A percentile compares a stretch with the other conserved stretches of the same genome.
phyloP scores from a whole-genome alignment of 2,113 vertebrate species.

The Thermophis baileyi region DNA sequence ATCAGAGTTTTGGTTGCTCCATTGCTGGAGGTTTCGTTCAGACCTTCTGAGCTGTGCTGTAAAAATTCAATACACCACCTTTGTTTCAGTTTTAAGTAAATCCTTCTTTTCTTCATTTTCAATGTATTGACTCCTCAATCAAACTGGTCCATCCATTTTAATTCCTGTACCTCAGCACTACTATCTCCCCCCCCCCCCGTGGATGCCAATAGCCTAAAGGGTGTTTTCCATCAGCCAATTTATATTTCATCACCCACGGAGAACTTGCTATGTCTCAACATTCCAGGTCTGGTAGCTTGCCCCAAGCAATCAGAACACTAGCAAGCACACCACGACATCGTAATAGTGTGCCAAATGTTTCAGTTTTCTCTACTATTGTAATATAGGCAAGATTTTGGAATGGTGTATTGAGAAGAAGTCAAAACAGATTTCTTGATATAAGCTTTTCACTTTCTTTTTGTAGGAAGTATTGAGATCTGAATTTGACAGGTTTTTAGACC shows the following conservation, averaged over 20 bases:
- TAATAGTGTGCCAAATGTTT: neutral
- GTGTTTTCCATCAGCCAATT: neutral
- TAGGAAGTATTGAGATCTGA: neutral
- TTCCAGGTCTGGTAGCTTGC: neutral
- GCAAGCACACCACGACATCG: neutral
- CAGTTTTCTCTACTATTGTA: neutral
- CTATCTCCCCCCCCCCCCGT: neutral
- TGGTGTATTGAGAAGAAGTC: neutral
- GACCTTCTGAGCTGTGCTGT: neutral
- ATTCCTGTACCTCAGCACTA: neutral
- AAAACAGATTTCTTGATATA: neutral
- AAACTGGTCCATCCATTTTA: neutral
- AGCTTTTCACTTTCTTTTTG: neutral
- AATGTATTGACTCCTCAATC: neutral
- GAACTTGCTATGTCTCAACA: neutral
- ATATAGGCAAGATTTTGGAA: neutral
- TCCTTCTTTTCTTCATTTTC: neutral
- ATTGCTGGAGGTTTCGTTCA: neutral
- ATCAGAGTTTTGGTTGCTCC: neutral
- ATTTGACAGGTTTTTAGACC: conserved; percentile 6
- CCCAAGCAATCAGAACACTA: neutral
- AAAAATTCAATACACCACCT: neutral
- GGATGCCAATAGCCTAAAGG: neutral
- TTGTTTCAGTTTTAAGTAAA: neutral
- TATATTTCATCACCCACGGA: neutral